phyloP scores from a whole-genome alignment of 2,888 invertebrate species.

The Busseola fusca region DNA sequence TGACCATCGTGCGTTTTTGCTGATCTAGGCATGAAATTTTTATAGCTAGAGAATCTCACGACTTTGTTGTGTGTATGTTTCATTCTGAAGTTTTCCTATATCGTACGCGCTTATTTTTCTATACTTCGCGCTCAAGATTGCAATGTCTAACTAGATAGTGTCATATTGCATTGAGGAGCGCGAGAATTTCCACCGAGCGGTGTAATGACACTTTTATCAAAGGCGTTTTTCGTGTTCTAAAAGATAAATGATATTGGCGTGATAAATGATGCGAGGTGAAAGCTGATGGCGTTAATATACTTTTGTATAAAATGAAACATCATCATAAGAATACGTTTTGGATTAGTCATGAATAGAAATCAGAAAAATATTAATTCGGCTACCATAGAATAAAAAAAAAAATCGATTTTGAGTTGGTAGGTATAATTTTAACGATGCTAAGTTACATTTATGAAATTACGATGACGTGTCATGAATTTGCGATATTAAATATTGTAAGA shows the following conservation, averaged over 20 bases:
- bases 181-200: constrained; percentile 12
- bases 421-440: not conserved
- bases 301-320: constrained; percentile 12
- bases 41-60: constrained; percentile 4
- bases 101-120: constrained; percentile 37
- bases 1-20: constrained; percentile 33
- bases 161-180: constrained; percentile 29
- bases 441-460: not conserved
- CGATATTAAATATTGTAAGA: not conserved
- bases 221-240: constrained; percentile 18
- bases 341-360: not conserved
- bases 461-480: not conserved
- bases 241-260: constrained; percentile 42
- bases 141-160: constrained; percentile 36
- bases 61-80: constrained; percentile 29
- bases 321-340: constrained; percentile 4
- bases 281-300: constrained; percentile 1
- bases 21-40: constrained; percentile 33
- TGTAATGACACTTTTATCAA: constrained; percentile 47
- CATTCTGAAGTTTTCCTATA: constrained; percentile 33
- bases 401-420: not conserved
- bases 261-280: constrained; percentile 27
- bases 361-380: not conserved
- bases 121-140: constrained; percentile 43
- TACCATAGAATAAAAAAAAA: not conserved